Conservation (phyloP, 2,888 invertebrate genomes). For the Caenorhabditis imperialis region DNA sequence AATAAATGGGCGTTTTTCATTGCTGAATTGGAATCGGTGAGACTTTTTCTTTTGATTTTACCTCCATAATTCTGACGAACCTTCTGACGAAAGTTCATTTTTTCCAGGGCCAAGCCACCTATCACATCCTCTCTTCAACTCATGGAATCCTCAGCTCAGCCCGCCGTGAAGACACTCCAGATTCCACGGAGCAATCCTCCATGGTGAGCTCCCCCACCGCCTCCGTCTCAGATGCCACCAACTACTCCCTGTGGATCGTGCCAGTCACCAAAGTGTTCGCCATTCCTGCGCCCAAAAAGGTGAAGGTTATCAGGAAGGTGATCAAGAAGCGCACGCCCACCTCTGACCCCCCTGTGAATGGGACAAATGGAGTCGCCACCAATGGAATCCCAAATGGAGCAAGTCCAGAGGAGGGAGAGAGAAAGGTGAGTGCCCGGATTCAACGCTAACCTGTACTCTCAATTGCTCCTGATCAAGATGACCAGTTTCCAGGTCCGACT, state of each 20-base stretch:
- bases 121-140: constrained; percentile 56
- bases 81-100: too few species aligned
- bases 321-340: constrained; percentile 62
- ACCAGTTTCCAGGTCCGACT: constrained; percentile 48
- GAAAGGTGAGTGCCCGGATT: constrained; percentile 11
- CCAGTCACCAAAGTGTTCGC: constrained; percentile 67
- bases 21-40: constrained; percentile 62
- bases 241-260: constrained; percentile 67
- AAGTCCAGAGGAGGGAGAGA: constrained; percentile 43
- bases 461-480: constrained; percentile 29
- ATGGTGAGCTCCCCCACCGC: constrained; percentile 62
- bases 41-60: too few species aligned
- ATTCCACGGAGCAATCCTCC: constrained; percentile 62
- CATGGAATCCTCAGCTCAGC: constrained; percentile 49
- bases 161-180: constrained; percentile 62
- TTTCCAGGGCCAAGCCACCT: constrained; percentile 61
- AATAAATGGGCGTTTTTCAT: constrained; percentile 68
- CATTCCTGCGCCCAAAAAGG: constrained; percentile 65
- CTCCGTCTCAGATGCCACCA: constrained; percentile 59
- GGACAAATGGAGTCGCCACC: constrained; percentile 4
- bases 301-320: constrained; percentile 65
- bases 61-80: too few species aligned
- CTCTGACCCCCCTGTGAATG: constrained; percentile 23
- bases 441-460: too few species aligned
- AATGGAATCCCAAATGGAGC: constrained; percentile 29